Conservation (phyloP, 2,888 invertebrate species). For the Drosophila subsilvestris region DNA sequence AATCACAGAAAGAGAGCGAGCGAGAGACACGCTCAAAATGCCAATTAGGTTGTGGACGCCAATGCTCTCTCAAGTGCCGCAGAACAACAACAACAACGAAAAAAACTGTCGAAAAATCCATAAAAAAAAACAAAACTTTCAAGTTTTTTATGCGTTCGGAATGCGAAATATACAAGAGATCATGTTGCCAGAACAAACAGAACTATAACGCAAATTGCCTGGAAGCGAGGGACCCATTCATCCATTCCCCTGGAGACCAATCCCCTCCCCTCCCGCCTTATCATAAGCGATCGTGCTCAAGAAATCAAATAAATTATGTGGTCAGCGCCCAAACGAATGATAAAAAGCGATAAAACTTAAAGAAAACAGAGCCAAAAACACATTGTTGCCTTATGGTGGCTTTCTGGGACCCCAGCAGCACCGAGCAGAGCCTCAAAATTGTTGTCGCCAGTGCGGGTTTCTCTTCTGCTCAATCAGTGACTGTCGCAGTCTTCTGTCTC, state of each 20-base stretch:
- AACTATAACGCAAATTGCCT: constrained; percentile 28
- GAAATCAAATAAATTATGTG: constrained; percentile 42
- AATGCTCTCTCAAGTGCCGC: constrained; percentile 19
- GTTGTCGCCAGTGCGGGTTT: constrained; percentile 29
- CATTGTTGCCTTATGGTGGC: constrained; percentile 33
- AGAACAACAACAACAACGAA: not conserved
- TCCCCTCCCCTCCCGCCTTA: constrained; percentile 28
- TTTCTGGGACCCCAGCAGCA: constrained; percentile 29
- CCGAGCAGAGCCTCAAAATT: not conserved
- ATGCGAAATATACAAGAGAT: constrained; percentile 76
- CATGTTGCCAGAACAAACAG: constrained; percentile 47
- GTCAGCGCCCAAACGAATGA: constrained; percentile 15
- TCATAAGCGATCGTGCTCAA: constrained; percentile 38
- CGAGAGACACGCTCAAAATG: constrained; percentile 30
- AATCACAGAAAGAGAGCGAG: constrained; percentile 1
- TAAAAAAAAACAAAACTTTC: constrained; percentile 32
- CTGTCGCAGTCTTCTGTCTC: not conserved
- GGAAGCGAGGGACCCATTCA: constrained; percentile 18
- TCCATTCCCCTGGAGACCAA: not conserved
- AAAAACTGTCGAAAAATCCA: constrained; percentile 12
- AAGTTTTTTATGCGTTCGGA: constrained; percentile 58
- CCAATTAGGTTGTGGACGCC: constrained; percentile 37
- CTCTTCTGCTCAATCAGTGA: constrained; percentile 10
- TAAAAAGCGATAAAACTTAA: constrained; percentile 7
- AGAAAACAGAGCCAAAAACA: constrained; percentile 18